Evolutionary conservation across 2,888 invertebrate genomes (phyloP), one percentile per base, ranked within the genome.

Genomic region (Microctonus aethiopoides): DNA sequence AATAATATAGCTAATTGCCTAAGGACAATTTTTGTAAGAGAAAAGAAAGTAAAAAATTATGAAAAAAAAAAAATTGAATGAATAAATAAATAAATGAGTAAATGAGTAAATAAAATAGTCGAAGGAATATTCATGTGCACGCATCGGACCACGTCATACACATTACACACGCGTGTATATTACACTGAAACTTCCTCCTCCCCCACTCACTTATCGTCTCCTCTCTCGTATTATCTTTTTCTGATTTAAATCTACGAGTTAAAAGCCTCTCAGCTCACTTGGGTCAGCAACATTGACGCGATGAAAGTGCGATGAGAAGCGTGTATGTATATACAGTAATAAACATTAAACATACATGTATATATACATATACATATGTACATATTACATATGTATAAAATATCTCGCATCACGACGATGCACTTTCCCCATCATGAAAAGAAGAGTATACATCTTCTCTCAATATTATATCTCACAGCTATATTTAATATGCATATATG

Each of bases 241-340:
- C 29, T 26, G 61, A 61, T 57, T 32, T 36, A n/a, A 61, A 61
- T 61, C 41, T 61, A 63, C 62, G 32, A 63, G 51, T 63, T 29
- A 46, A 63, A 63, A 41, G 4, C 32, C 26, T n/a, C 46, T 13
- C 34, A 11, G 22, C 22, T 64, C 46, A 22, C 36, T 56, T 57
- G 32, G 62, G 68, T 62, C 63, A 63, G 63, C 51, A 56, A 57
- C 41, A 57, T 36, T 59, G 46, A 57, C 54, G 61, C 67, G 71
- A 74, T 71, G 75, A 75, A 75, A 75, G 75, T 74, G 66, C 75
- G 72, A 74, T 71, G 72, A 71, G 70, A 73, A 29, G 63, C 29
- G 63, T 39, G 22, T 26, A 24, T 61, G 65, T 69, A 65, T 24
- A 26, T 54, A 26, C 26, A 54, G 13, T n/a, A 6, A 29, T 54